Evolutionary conservation across 2,797 vertebrate species (phyloP).

Genomic region (Acipenser oxyrinchus): DNA sequence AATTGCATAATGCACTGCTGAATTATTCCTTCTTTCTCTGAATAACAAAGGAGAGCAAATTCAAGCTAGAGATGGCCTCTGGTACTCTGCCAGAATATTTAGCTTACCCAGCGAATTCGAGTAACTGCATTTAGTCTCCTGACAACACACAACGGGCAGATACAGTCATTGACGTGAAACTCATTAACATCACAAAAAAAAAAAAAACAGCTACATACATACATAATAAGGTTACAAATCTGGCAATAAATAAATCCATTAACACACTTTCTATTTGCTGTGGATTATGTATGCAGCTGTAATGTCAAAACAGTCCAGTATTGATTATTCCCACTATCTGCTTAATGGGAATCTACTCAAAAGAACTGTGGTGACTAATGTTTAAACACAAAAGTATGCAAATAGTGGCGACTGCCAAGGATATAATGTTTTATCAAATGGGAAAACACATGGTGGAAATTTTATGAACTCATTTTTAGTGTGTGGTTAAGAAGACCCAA

Average conservation of each 20-base stretch:
- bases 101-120: constrained; percentile 73
- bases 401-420: constrained; percentile 24
- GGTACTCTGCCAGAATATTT: constrained; percentile 63
- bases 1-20: constrained; percentile 47
- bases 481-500: no score
- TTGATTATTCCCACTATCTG: constrained; percentile 50
- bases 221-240: constrained; percentile 41
- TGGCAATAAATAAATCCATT: constrained; percentile 43
- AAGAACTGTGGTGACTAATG: constrained; percentile 20
- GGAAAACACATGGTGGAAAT: no score
- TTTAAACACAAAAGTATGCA: constrained; percentile 25
- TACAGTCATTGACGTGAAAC: constrained; percentile 56
- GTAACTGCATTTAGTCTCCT: constrained; percentile 53
- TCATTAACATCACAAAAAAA: constrained; percentile 51
- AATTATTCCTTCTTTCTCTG: constrained; percentile 55
- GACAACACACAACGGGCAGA: constrained; percentile 49
- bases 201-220: constrained; percentile 12
- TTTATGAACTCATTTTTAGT: no score
- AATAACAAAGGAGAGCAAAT: constrained; percentile 47
- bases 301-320: constrained; percentile 53
- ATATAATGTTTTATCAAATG: no score
- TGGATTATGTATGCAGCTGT: constrained; percentile 50
- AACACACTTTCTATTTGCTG: constrained; percentile 29
- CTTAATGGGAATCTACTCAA: constrained; percentile 44
- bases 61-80: constrained; percentile 57